phyloP scores from a whole-genome alignment of 2,888 invertebrate species.

The Agrotis ipsilon region DNA sequence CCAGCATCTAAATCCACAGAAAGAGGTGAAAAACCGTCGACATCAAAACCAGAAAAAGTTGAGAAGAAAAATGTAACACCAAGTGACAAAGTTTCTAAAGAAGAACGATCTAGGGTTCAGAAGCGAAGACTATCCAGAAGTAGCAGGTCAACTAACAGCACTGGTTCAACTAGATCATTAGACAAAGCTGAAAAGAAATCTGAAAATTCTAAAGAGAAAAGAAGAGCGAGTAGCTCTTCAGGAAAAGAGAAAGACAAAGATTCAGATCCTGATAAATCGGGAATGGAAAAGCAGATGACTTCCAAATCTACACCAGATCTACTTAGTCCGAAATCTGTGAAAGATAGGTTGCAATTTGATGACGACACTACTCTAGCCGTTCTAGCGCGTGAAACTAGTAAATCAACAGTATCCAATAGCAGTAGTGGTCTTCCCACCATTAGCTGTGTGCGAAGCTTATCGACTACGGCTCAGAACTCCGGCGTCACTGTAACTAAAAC shows the following conservation, averaged over 20 bases:
- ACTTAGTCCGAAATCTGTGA: constrained; percentile 66
- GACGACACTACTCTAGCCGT: constrained; percentile 80
- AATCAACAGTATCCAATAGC: constrained; percentile 56
- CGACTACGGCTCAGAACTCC: constrained; percentile 66
- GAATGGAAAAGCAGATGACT: constrained; percentile 30
- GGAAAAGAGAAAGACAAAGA: constrained; percentile 65
- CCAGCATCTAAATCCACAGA: background rate
- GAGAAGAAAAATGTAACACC: constrained; percentile 39
- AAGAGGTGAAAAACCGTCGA: constrained; percentile 51
- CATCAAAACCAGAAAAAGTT: constrained; percentile 24
- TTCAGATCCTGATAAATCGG: constrained; percentile 43
- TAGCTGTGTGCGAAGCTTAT: constrained; percentile 81
- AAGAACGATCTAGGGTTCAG: constrained; percentile 66
- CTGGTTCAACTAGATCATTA: constrained; percentile 42
- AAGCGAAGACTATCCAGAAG: constrained; percentile 75
- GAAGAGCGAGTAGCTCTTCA: constrained; percentile 61
- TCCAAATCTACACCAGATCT: constrained; percentile 36
- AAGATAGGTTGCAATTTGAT: constrained; percentile 75
- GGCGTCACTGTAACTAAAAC: constrained; percentile 56
- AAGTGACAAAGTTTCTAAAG: constrained; percentile 65
- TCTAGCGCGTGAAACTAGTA: constrained; percentile 72
- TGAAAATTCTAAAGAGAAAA: constrained; percentile 65
- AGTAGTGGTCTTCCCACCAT: constrained; percentile 79
- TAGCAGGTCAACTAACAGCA: constrained; percentile 73
- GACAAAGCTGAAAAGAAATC: constrained; percentile 57